Conservation (phyloP, 2,888 invertebrate genomes). For the Drosophila prostipennis region DNA sequence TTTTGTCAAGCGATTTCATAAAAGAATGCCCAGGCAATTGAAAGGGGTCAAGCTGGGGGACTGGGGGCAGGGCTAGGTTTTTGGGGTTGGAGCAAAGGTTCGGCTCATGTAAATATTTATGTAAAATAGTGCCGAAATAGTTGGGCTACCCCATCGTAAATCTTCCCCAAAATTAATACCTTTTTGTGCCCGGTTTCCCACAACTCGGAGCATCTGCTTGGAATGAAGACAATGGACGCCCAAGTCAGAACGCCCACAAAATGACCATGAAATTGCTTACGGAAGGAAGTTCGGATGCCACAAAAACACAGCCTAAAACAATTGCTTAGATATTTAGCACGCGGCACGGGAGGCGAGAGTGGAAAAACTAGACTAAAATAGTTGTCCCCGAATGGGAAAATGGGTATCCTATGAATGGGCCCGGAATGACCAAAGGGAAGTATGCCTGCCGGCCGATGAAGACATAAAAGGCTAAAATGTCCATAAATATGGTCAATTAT, state of each 20-base stretch:
- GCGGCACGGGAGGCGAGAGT: constrained; percentile 26
- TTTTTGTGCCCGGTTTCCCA: constrained; percentile 17
- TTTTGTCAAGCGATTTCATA: constrained; percentile 46
- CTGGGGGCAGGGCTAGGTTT: constrained; percentile 14
- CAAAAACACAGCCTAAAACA: constrained; percentile 75
- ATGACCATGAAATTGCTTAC: constrained; percentile 83
- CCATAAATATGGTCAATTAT: constrained; percentile 82
- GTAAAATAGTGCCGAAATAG: constrained; percentile 30
- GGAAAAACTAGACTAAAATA: constrained; percentile 61
- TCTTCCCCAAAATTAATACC: constrained; percentile 21
- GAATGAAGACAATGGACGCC: constrained; percentile 64
- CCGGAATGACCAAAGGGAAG: constrained; percentile 61
- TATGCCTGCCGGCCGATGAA: constrained; percentile 51
- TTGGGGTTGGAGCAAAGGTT: constrained; percentile 5
- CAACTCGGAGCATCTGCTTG: constrained; percentile 40
- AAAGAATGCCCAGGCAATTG: constrained; percentile 27
- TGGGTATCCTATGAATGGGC: constrained; percentile 30
- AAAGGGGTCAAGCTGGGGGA: constrained; percentile 65
- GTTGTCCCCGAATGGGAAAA: constrained; percentile 56
- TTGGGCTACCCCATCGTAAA: constrained; percentile 18
- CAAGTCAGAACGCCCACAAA: constrained; percentile 82
- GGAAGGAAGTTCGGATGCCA: constrained; percentile 82
- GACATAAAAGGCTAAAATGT: constrained; percentile 79
- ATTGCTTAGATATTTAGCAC: constrained; percentile 60
- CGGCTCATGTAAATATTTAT: constrained; percentile 34